Base-by-base conservation (phyloP, 2,797 vertebrate genomes). In the Myotis findleyi region DNA sequence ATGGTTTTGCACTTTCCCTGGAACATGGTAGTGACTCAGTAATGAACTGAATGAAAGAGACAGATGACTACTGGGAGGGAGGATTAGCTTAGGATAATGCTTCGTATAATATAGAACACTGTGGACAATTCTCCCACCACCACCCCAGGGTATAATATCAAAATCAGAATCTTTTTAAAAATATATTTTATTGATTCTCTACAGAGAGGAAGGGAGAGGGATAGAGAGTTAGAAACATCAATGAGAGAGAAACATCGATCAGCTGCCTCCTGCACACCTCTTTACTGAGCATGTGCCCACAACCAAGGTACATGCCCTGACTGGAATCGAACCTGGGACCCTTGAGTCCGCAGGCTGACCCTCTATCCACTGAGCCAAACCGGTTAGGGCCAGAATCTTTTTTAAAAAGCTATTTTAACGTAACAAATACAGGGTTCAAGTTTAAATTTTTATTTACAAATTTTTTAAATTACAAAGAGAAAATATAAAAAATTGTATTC, bases 91-190 rank as follows among this genome's bases (percentile, higher is more conserved):
- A 92, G 30, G 57, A 3, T 4, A 25, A 44, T 25, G 3, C 64
- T 79, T 71, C 71, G 85, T 96, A 41, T 27, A 92, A 23, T 85
- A 71, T 82, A 94, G 51, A 49, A 6, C n/a, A 84, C 20, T 71
- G 2, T 69, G 55, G 51, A 44, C 27, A 76, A 62, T 59, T 81
- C 33, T 20, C 36, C 49, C 13, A 7, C 10, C 7, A n/a, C 17
- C 14, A 81, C 2, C 11, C 11, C 20, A 44, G 18, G 5, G 3
- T 81, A 69, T 2, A 93, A 85, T 94, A 87, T 55, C 25, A 92
- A 95, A 97, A 93, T 72, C 64, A 95, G 71, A 92, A 69, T 55
- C 17, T 14, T 59, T 69, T 75, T 86, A 66, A 6, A 44, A 95
- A 93, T 44, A 44, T 8, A 44, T 44, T 44, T 44, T 10, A 44